phyloP scores from a whole-genome alignment of 2,888 invertebrate genomes.

The Sesamia inferens region DNA sequence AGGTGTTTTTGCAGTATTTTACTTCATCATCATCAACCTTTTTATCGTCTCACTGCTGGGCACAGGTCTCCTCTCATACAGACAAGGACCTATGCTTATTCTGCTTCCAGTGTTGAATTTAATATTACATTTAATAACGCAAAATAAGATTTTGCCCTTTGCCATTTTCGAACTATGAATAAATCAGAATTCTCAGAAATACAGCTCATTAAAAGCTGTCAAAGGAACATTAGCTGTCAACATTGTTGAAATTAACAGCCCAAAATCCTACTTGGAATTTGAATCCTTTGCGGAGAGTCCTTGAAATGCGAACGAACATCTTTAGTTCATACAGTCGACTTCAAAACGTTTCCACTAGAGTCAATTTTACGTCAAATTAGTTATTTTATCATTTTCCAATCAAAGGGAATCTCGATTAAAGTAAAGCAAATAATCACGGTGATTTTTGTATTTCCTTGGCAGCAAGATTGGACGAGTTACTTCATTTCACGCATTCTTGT shows the following conservation, averaged over 20 bases:
- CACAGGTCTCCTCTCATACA: too few relatives aligned
- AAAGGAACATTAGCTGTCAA: slow-evolving; percentile 41
- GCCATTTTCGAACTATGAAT: slow-evolving; percentile 24
- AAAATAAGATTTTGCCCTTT: slow-evolving; percentile 12
- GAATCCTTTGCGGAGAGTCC: slow-evolving; percentile 40
- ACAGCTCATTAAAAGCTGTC: slow-evolving; percentile 53
- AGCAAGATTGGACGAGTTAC: neutral
- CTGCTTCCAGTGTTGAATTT: too few relatives aligned
- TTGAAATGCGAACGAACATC: slow-evolving; percentile 33
- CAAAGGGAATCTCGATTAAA: neutral
- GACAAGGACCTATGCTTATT: too few relatives aligned
- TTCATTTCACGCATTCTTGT: slow-evolving; percentile 45
- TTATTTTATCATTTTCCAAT: slow-evolving; percentile 2
- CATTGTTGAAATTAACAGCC: slow-evolving; percentile 31
- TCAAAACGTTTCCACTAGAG: slow-evolving; percentile 21
- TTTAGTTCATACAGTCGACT: slow-evolving; percentile 38
- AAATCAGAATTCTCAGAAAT: slow-evolving; percentile 49
- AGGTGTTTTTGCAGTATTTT: too few relatives aligned
- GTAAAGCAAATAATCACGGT: slow-evolving; percentile 35
- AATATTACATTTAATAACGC: neutral
- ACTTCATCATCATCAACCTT: too few relatives aligned
- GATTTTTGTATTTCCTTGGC: slow-evolving; percentile 11
- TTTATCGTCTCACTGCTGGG: too few relatives aligned
- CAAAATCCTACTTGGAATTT: slow-evolving; percentile 45
- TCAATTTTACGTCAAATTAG: slow-evolving; percentile 10